Evolutionary conservation across 35 echinoderm and acorn worm genomes (phyloP).

Genomic region (Acanthaster planci): DNA sequence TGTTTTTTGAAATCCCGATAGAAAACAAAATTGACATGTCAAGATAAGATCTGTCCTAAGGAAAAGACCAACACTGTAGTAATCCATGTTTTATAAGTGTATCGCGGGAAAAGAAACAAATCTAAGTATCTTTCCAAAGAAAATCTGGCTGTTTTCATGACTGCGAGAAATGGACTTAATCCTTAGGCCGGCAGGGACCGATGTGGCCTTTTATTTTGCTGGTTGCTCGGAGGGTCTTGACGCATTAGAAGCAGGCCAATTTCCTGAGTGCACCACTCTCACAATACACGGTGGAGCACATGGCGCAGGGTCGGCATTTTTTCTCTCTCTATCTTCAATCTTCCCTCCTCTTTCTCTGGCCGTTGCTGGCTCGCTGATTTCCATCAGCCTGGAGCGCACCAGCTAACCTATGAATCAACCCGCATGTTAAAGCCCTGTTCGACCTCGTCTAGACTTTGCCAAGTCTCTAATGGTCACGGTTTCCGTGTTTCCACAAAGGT

Average conservation of each 20-base stretch:
- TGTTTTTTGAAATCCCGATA: no score
- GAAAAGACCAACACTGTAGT: no score
- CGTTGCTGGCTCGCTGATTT: background rate
- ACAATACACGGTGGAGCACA: background rate
- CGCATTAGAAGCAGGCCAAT: conserved; percentile 6
- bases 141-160: background rate
- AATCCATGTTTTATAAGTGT: no score
- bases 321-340: no score
- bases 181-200: background rate
- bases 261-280: conserved; percentile 8
- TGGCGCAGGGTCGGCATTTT: no score
- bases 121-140: background rate
- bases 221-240: background rate
- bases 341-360: no score
- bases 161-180: background rate
- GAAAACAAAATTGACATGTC: no score
- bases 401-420: conserved; percentile 7
- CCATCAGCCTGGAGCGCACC: background rate
- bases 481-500: conserved; percentile 14
- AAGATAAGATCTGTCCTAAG: no score
- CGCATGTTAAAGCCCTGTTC: background rate
- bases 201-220: background rate
- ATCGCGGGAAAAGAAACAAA: no score
- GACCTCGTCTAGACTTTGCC: conserved; percentile 19
- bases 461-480: conserved; percentile 21